Conservation (phyloP, 2,888 invertebrate genomes). For the Lucinisca nassula region DNA sequence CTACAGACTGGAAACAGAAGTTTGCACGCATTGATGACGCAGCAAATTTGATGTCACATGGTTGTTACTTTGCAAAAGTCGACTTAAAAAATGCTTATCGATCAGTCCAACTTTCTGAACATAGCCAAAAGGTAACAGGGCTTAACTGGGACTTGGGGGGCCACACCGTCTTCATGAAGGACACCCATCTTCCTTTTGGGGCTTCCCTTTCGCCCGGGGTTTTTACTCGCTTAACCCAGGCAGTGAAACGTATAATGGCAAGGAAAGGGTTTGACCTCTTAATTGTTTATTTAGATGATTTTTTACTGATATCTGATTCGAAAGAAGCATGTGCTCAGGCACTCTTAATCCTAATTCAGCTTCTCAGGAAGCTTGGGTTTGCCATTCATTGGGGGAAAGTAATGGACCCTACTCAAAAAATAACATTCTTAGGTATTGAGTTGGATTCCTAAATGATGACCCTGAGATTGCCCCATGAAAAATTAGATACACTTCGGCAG, state of each 20-base stretch:
- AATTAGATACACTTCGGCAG: no score
- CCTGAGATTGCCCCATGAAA: constrained; percentile 5
- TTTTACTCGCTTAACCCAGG: no score
- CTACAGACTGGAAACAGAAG: not conserved
- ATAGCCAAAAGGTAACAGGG: not conserved
- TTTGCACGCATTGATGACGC: not conserved
- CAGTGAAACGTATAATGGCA: no score
- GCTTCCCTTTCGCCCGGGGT: not conserved
- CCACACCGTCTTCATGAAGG: not conserved
- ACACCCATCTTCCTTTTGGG: not conserved
- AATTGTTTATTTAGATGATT: no score
- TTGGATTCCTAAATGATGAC: constrained; percentile 17
- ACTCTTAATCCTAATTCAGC: no score
- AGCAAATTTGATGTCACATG: not conserved
- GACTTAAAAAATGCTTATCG: no score
- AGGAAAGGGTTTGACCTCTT: no score
- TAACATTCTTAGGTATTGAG: constrained; percentile 18
- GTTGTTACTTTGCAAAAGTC: not conserved
- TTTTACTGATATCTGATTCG: no score
- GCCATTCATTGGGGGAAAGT: no score
- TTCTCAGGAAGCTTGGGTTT: no score
- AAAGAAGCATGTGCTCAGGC: no score
- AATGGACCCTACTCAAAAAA: no score
- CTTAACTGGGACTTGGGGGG: not conserved
- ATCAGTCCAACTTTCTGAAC: not conserved